These are phyloP conservation scores for Dryadula phaetusa DNA, from an alignment of 2,888 invertebrate species.

Conservation along the genomic window DNA sequence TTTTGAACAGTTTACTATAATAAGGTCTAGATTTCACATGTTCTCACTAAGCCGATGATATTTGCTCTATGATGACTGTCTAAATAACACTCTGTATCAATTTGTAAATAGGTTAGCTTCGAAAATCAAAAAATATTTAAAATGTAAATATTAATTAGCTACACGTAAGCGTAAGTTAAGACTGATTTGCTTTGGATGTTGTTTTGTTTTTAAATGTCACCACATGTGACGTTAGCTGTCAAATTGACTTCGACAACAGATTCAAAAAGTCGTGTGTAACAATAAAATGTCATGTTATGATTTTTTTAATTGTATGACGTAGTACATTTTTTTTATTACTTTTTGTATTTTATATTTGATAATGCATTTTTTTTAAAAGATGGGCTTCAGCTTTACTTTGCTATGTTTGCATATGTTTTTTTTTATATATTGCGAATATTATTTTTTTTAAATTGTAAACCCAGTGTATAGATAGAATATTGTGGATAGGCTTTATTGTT, in stretches of 20 bases:
- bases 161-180: constrained; percentile 75
- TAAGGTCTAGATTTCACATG: no score
- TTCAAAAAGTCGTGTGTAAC: constrained; percentile 38
- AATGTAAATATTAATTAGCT: constrained; percentile 58
- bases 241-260: background rate
- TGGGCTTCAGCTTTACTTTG: constrained; percentile 71
- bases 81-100: constrained; percentile 1
- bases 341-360: constrained; percentile 48
- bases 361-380: constrained; percentile 45
- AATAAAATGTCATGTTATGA: no score
- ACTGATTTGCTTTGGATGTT: constrained; percentile 75
- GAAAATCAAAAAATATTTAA: constrained; percentile 52
- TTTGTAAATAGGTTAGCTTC: constrained; percentile 50
- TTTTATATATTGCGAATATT: constrained; percentile 36
- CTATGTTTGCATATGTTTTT: constrained; percentile 48
- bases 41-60: background rate
- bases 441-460: constrained; percentile 52
- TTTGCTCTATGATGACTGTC: constrained; percentile 26
- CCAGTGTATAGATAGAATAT: constrained; percentile 27
- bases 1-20: no score
- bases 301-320: constrained; percentile 64
- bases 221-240: constrained; percentile 1
- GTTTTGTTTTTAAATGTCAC: constrained; percentile 3
- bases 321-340: constrained; percentile 63
- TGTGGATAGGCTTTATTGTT: constrained; percentile 2